Percentiles rank a stretch among this genome's conserved stretches.
These are phyloP conservation scores for Patella vulgata DNA, from an alignment of 1,140 invertebrate species.

Conservation along the genomic window DNA sequence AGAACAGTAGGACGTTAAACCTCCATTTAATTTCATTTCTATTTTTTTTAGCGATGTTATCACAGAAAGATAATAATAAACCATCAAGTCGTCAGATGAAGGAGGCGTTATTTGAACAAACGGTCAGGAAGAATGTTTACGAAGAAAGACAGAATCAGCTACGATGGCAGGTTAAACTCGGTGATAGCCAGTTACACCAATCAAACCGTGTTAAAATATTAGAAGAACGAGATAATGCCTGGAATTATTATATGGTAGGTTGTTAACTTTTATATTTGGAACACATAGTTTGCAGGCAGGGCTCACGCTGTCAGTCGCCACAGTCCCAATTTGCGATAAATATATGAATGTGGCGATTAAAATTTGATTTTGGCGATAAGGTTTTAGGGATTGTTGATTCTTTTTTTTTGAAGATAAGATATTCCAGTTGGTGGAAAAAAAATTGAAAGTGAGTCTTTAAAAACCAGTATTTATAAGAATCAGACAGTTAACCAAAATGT, in stretches of 20 bases:
- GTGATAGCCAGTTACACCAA: conserved; percentile 58
- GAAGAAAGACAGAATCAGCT: conserved; percentile 67
- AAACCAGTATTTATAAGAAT: too few species aligned
- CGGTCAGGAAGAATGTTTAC: conserved; percentile 60
- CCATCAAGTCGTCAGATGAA: conserved; percentile 14
- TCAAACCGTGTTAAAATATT: conserved; percentile 48
- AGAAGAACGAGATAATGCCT: conserved; percentile 47
- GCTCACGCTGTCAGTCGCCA: too few species aligned
- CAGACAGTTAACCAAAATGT: too few species aligned
- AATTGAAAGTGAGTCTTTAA: too few species aligned
- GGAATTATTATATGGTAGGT: conserved; percentile 59
- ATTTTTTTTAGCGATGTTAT: neutral
- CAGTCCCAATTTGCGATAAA: too few species aligned
- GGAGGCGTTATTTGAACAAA: conserved; percentile 63
- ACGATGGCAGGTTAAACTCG: conserved; percentile 65
- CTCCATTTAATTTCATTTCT: neutral
- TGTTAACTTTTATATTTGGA: too few species aligned
- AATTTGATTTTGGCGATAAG: too few species aligned
- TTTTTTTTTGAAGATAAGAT: too few species aligned
- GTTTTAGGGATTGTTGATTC: too few species aligned
- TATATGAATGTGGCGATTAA: too few species aligned
- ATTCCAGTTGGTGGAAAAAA: conserved; percentile 6
- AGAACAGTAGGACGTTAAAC: too few species aligned
- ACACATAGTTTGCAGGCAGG: too few species aligned
- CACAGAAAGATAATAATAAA: neutral